These are phyloP conservation scores for Acanthochromis polyacanthus DNA, from an alignment of 2,113 vertebrate genomes.

Conservation along the genomic window DNA sequence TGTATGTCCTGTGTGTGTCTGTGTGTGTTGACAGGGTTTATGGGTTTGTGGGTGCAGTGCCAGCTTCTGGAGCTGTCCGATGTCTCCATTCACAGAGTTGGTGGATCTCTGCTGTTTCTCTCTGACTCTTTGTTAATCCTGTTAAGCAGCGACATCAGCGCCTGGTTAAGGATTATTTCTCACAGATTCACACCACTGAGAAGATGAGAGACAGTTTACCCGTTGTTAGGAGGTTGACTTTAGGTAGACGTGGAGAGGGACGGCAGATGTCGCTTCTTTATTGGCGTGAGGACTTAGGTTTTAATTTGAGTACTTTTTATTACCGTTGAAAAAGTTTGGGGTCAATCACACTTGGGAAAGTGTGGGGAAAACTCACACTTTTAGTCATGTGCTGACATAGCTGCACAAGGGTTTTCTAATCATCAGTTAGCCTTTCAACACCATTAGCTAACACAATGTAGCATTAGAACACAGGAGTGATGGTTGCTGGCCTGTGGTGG, in stretches of 20 bases:
- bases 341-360: too few species aligned
- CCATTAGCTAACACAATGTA: too few species aligned
- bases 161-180: conserved; percentile 51
- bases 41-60: conserved; percentile 37
- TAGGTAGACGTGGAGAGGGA: neutral
- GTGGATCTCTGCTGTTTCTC: conserved; percentile 16
- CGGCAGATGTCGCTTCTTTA: too few species aligned
- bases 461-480: too few species aligned
- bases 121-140: conserved; percentile 69
- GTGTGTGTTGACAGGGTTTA: conserved; percentile 42
- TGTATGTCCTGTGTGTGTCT: conserved; percentile 59
- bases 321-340: too few species aligned
- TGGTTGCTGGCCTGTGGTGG: too few species aligned
- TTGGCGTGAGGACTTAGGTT: too few species aligned
- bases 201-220: neutral
- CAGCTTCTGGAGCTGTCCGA: conserved; percentile 32
- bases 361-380: too few species aligned
- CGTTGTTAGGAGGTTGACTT: neutral
- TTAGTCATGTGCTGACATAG: too few species aligned
- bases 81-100: conserved; percentile 39
- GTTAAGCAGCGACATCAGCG: conserved; percentile 43
- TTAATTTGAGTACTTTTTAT: too few species aligned
- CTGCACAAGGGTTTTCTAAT: too few species aligned
- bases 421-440: too few species aligned
- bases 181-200: neutral